These are phyloP conservation scores for Melanotaenia boesemani DNA, from an alignment of 2,797 vertebrate genomes.

Conservation along the genomic window DNA sequence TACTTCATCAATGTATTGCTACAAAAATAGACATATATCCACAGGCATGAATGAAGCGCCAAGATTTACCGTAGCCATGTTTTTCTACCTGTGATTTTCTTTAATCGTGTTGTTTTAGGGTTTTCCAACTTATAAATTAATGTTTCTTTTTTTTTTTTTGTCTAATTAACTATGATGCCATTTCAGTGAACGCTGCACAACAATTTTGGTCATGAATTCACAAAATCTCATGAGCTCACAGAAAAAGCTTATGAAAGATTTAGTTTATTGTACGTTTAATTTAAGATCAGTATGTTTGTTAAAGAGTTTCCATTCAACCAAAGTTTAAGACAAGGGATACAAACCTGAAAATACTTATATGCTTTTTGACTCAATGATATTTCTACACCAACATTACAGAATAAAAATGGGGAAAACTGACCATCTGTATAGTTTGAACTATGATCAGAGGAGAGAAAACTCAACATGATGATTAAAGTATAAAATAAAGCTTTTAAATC, in stretches of 20 bases:
- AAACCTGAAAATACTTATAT: not conserved
- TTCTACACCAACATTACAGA: not conserved
- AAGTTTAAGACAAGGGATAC: not conserved
- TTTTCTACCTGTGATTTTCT: not conserved
- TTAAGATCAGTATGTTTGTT: not conserved
- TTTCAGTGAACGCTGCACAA: not conserved
- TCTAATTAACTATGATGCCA: not conserved
- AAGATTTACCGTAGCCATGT: not conserved
- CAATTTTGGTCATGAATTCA: not conserved
- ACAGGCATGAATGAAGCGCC: conserved; percentile 12
- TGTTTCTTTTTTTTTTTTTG: not conserved
- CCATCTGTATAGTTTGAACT: not conserved
- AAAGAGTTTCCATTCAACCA: not conserved
- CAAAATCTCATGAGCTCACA: not conserved
- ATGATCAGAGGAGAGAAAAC: not conserved
- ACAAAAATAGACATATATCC: conserved; percentile 30
- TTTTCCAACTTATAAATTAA: not conserved
- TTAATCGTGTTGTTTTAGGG: not conserved
- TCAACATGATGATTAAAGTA: not conserved
- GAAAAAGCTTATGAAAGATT: not conserved
- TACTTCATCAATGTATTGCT: conserved; percentile 97
- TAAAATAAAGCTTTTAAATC: conserved; percentile 1
- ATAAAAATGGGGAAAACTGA: not conserved
- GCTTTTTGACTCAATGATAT: no score
- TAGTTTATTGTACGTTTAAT: not conserved